Conservation (phyloP, 1,140 invertebrate genomes). For the Adoxophyes honmai region DNA sequence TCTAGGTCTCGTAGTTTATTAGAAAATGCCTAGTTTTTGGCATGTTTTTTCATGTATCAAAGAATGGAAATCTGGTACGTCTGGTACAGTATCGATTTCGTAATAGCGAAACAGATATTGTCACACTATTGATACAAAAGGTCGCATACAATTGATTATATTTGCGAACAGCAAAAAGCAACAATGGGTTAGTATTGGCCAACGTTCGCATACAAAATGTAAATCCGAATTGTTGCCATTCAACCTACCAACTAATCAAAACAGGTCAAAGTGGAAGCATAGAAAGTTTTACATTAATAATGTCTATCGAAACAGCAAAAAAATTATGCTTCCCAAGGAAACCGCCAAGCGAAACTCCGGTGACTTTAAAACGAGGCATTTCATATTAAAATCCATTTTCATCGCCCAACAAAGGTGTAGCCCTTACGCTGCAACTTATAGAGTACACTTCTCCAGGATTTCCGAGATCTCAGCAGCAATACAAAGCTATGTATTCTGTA, state of each 20-base stretch:
- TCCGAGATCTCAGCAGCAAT: background rate
- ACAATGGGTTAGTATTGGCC: conserved; percentile 5
- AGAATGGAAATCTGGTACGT: background rate
- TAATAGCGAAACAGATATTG: background rate
- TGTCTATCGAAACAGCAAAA: no score
- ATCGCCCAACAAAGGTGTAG: no score
- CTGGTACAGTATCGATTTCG: conserved; percentile 3
- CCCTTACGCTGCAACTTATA: no score
- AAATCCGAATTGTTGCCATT: background rate
- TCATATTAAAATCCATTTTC: no score
- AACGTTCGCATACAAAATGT: background rate
- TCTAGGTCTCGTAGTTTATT: background rate
- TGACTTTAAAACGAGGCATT: no score
- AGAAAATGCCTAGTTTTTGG: no score
- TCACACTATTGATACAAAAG: conserved; percentile 9
- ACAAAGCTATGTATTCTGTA: conserved; percentile 18
- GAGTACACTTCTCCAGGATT: no score
- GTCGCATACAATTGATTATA: conserved; percentile 6
- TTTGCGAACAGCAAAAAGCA: conserved; percentile 9
- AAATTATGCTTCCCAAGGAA: no score
- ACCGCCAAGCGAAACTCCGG: no score
- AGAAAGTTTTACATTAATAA: no score
- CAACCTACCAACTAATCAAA: no score
- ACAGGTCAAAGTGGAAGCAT: no score
- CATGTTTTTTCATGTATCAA: background rate